Base-by-base conservation (phyloP, 2,113 vertebrate species). In the Scomber colias region DNA sequence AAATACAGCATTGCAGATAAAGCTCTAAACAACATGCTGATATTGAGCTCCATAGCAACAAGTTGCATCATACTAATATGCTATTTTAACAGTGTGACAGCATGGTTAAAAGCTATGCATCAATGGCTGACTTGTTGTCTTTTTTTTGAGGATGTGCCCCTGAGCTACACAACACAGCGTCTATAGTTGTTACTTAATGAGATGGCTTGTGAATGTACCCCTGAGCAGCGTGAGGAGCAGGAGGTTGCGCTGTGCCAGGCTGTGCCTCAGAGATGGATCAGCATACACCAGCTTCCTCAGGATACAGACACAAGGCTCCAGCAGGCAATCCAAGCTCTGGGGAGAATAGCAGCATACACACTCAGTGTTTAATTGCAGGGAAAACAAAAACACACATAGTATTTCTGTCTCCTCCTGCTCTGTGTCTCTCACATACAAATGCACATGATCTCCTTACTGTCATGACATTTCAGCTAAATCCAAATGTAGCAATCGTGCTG, bases 221-320 rank as follows among this genome's bases (percentile, higher is more conserved):
- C 96, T 95, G 86, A 99, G 93, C 13, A 99, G 88, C 15, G 92
- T 78, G 76, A 96, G 94, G 70, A 99, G 92, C 61, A 97, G 82
- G 73, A 93, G 90, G 61, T 95, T 79, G 31, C 93, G 92, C 55
- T 96, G 94, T 3, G 97, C 95, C 53, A 99, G 93, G 50, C 94
- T 92, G 63, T 86, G 89, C 35, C 98, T 97, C 82, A 95, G 83
- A 48, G 59, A 90, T 0, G 96, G 93, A 89, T 99, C 98, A 0
- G 93, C 96, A 45, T 89, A 97, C 17, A 96, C 89, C 66, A 99
- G 87, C 86, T 98, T 99, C 82, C 97, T 94, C 74, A 99, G 89
- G 30, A 99, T 92, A 0, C 86, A 90, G 15, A 97, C 86, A 76
- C 96, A 96, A 0, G 97, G 95, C 63, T 94, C 94, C 63, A 95